Percentiles rank a stretch among this genome's conserved stretches.
Conservation (phyloP, 2,888 invertebrate genomes). For the Clunio marinus region DNA sequence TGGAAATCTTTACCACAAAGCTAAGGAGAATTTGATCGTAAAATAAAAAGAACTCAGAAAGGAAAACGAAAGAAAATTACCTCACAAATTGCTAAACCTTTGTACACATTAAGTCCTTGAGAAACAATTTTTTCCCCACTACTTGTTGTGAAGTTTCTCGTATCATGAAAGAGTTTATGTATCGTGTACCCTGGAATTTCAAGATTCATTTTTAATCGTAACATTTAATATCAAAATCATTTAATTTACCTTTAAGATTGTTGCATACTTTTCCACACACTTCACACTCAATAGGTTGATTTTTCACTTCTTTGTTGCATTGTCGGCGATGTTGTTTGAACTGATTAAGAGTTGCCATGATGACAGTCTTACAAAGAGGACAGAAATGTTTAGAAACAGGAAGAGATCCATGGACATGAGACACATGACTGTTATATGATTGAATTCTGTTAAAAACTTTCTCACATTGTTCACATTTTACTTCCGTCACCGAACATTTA, state of each 20-base stretch:
- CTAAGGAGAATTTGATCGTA: background rate
- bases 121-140: background rate
- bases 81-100: slow-evolving; percentile 22
- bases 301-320: slow-evolving; percentile 17
- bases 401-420: background rate
- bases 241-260: background rate
- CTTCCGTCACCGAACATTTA: slow-evolving; percentile 4
- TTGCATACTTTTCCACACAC: slow-evolving; percentile 19
- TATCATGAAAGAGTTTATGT: slow-evolving; percentile 35
- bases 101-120: background rate
- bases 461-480: slow-evolving; percentile 21
- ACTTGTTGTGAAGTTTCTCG: slow-evolving; percentile 19
- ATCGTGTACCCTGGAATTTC: slow-evolving; percentile 28
- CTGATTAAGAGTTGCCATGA: background rate
- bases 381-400: slow-evolving; percentile 3
- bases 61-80: background rate
- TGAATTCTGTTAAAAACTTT: slow-evolving; percentile 19
- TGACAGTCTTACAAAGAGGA: slow-evolving; percentile 24
- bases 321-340: slow-evolving; percentile 23
- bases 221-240: background rate
- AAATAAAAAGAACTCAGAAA: background rate
- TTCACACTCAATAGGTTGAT: slow-evolving; percentile 35
- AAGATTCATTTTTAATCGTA: background rate
- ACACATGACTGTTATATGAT: slow-evolving; percentile 12
- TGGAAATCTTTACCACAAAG: slow-evolving; percentile 32